phyloP scores from a whole-genome alignment of 2,888 invertebrate genomes.

The Dermolepida albohirtum region DNA sequence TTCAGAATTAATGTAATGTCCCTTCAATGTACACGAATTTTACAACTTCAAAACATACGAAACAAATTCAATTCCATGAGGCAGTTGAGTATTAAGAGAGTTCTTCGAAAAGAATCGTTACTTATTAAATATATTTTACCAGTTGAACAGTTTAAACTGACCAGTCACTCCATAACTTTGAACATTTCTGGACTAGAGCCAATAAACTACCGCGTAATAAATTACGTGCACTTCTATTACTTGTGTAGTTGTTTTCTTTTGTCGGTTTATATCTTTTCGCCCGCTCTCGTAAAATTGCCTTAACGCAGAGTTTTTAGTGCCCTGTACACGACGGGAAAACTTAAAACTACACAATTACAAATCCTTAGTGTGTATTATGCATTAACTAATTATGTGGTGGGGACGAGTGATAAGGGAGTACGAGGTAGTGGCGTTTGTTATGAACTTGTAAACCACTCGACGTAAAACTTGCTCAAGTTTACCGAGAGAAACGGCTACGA shows the following conservation, averaged over 20 bases:
- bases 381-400: slow-evolving; percentile 39
- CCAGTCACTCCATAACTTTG: slow-evolving; percentile 42
- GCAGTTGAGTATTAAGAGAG: slow-evolving; percentile 17
- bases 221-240: slow-evolving; percentile 40
- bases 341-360: slow-evolving; percentile 42
- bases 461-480: slow-evolving; percentile 34
- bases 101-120: slow-evolving; percentile 11
- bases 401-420: background rate
- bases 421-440: background rate
- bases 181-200: slow-evolving; percentile 43
- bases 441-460: slow-evolving; percentile 35
- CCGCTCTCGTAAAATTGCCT: slow-evolving; percentile 37
- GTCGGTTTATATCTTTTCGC: slow-evolving; percentile 36
- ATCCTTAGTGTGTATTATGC: slow-evolving; percentile 40
- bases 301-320: slow-evolving; percentile 36
- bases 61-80: slow-evolving; percentile 8
- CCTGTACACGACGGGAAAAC: slow-evolving; percentile 23
- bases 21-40: too few relatives aligned
- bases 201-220: slow-evolving; percentile 43
- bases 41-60: background rate
- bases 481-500: slow-evolving; percentile 7
- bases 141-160: slow-evolving; percentile 38
- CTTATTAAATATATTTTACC: slow-evolving; percentile 40
- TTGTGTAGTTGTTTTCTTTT: slow-evolving; percentile 31
- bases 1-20: too few relatives aligned